Base-by-base conservation (phyloP, 2,888 invertebrate genomes). In the Drosophila atroscutellata region DNA sequence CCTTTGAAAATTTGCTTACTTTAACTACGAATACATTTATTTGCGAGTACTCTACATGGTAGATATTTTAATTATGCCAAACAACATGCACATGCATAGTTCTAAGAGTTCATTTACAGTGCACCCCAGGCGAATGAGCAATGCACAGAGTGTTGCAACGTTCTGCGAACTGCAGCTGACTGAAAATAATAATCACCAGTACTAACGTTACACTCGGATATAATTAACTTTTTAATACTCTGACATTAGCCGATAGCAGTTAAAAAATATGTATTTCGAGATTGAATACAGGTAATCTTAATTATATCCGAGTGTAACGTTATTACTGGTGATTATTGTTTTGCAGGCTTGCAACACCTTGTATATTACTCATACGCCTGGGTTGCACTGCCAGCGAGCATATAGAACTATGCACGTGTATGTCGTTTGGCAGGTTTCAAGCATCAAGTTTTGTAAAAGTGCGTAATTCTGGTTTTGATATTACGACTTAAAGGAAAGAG, bases 41-140 rank as follows among this genome's bases (percentile, higher is more conserved):
- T 3, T 36, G 20, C 15, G 24, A 18, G 18, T 36, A 36, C 26
- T 49, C 18, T 26, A 34, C 58, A 61, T 74, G 54, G 62, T 39
- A 60, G 70, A 32, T 36, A 65, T 77, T 79, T 75, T 87, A 82
- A 82, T 86, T 81, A 86, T 75, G 67, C 56, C 55, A n/a, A 56
- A 51, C 55, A 51, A 49, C 51, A 52, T 83, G 78, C 75, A 86
- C 68, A 50, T 63, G 42, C 59, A 36, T 47, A 30, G 42, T 30
- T 56, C 30, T 18, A 42, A 42, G 30, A 20, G 42, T 15, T 56
- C 42, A 20, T 42, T 30, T 20, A 20, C 57, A 65, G 42, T 36
- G 63, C 36, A 51, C 54, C 81, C 56, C 68, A 28, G 76, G 88
- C 79, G 73, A 62, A 63, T 73, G 66, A 49, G 66, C 65, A 79